Evolutionary conservation across 2,888 invertebrate species (phyloP).

Genomic region (Megastigmus dorsalis): DNA sequence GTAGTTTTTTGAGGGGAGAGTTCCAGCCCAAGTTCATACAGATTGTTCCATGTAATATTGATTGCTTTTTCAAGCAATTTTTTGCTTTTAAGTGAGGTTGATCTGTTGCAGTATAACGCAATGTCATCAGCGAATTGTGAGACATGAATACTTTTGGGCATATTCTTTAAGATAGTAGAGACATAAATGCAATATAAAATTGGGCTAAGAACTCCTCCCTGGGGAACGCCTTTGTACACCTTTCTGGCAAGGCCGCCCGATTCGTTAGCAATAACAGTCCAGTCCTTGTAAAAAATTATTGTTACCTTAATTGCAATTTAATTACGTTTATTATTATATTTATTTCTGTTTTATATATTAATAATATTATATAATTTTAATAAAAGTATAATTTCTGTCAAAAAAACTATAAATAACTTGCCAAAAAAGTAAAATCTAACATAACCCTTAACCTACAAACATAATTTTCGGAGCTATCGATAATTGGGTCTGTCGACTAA

Average conservation of each 20-base stretch:
- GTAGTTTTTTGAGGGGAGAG: slow-evolving; percentile 1
- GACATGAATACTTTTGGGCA: neutral
- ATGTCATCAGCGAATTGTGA: slow-evolving; percentile 30
- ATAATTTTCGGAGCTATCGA: too few species aligned
- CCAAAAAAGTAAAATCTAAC: too few species aligned
- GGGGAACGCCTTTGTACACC: slow-evolving; percentile 8
- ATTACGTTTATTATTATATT: too few species aligned
- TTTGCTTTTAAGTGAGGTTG: neutral
- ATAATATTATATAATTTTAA: too few species aligned
- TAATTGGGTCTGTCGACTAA: too few species aligned
- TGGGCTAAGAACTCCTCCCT: slow-evolving; percentile 27
- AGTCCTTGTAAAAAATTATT: too few species aligned
- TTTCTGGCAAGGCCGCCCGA: neutral
- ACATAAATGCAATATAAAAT: slow-evolving; percentile 27
- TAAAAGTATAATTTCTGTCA: too few species aligned
- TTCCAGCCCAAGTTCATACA: neutral
- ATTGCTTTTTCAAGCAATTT: neutral
- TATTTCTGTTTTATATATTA: too few species aligned
- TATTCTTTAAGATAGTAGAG: neutral
- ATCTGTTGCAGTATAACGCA: slow-evolving; percentile 1
- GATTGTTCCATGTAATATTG: neutral
- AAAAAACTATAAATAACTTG: too few species aligned
- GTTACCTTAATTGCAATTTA: too few species aligned
- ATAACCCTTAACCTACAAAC: too few species aligned
- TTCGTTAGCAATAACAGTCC: too few species aligned